Evolutionary conservation across 2,797 vertebrate species (phyloP).

Genomic region (Enteromius argenteus): DNA sequence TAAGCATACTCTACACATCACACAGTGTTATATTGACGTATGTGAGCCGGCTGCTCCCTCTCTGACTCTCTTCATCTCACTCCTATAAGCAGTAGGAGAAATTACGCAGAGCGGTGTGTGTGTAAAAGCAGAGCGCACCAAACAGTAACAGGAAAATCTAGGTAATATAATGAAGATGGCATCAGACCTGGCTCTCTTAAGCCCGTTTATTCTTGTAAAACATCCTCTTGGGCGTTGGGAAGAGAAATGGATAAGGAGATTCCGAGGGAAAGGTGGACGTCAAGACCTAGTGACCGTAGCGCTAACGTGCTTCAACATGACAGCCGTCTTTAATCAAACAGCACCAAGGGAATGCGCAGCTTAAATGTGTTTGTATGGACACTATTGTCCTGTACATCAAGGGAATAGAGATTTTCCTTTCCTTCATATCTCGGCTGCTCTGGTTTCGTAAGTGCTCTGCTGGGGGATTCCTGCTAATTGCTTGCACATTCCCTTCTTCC

Average conservation of each 20-base stretch:
- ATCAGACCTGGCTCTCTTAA: constrained; percentile 27
- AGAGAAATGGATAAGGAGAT: constrained; percentile 7
- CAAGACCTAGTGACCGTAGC: constrained; percentile 46
- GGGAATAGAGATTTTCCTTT: constrained; percentile 56
- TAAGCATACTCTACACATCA: constrained; percentile 49
- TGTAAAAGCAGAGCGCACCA: not conserved
- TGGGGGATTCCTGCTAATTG: constrained; percentile 68
- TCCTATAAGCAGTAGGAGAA: constrained; percentile 13
- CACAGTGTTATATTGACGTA: constrained; percentile 35
- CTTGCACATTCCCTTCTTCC: constrained; percentile 69
- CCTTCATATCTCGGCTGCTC: constrained; percentile 56
- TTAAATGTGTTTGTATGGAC: constrained; percentile 53
- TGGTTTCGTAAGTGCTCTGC: constrained; percentile 61
- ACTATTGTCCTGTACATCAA: constrained; percentile 50
- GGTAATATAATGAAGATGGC: constrained; percentile 37
- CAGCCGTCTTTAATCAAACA: constrained; percentile 60
- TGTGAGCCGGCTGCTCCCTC: not conserved
- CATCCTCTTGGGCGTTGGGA: constrained; percentile 17
- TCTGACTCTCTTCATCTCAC: not conserved
- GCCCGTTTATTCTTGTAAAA: constrained; percentile 22
- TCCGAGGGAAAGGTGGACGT: constrained; percentile 34
- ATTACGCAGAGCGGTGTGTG: not conserved
- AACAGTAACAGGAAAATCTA: constrained; percentile 27
- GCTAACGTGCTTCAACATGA: constrained; percentile 56
- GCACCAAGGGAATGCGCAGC: constrained; percentile 32